A percentile compares a stretch with the other conserved stretches of the same genome.
Conservation (phyloP, 2,888 invertebrate species). For the Tenthredo livida region DNA sequence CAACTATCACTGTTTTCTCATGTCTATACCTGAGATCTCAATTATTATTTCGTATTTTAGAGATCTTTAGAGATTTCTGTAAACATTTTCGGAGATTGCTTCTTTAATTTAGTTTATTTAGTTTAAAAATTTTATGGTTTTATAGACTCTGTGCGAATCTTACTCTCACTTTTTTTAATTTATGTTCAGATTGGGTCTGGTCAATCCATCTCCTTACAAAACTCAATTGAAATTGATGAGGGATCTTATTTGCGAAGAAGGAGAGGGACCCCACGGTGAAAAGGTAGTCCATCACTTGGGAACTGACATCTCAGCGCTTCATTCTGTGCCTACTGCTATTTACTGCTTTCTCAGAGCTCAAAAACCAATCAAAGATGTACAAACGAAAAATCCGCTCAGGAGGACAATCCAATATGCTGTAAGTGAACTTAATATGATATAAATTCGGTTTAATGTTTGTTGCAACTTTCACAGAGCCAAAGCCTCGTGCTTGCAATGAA, state of each 20-base stretch:
- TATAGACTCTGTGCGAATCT: too few relatives aligned
- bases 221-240: constrained; percentile 80
- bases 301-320: constrained; percentile 82
- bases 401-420: constrained; percentile 84
- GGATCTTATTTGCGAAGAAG: constrained; percentile 78
- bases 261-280: constrained; percentile 77
- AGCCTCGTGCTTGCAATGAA: not conserved
- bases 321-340: constrained; percentile 87
- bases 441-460: not conserved
- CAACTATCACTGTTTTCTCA: not conserved
- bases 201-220: constrained; percentile 79
- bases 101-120: not conserved
- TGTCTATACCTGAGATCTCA: not conserved
- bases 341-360: constrained; percentile 84
- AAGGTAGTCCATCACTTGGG: constrained; percentile 81
- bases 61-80: constrained; percentile 6
- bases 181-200: constrained; percentile 71
- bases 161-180: not conserved
- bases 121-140: not conserved
- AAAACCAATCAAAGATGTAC: constrained; percentile 78
- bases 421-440: constrained; percentile 56
- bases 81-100: not conserved
- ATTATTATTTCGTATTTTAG: not conserved
- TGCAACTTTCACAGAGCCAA: not conserved
- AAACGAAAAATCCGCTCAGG: constrained; percentile 82